A percentile compares a stretch with the other conserved stretches of the same genome.
phyloP scores from a whole-genome alignment of 2,113 vertebrate genomes.

The Crocuta crocuta region DNA sequence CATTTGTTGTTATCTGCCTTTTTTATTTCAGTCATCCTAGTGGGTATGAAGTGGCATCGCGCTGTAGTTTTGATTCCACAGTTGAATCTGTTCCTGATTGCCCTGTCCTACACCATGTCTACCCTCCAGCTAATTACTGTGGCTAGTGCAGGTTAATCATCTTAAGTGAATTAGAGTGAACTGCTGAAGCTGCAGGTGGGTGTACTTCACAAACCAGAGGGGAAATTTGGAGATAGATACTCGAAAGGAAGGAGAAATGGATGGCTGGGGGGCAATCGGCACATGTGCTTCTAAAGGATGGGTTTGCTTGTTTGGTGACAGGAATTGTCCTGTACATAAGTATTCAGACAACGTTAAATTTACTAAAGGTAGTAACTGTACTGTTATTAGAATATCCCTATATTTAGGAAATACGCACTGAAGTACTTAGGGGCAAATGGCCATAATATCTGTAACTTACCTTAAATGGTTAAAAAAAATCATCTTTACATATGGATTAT shows the following conservation, averaged over 20 bases:
- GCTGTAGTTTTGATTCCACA: conserved; percentile 17
- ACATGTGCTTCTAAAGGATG: background rate
- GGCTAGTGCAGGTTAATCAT: background rate
- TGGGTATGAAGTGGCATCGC: background rate
- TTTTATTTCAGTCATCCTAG: background rate
- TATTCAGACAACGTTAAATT: conserved; percentile 7
- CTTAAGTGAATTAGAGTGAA: background rate
- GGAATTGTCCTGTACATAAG: background rate
- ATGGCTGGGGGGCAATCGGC: background rate
- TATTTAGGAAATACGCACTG: background rate
- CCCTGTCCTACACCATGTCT: background rate
- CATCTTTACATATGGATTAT: background rate
- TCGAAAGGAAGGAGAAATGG: conserved; percentile 20
- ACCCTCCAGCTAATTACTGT: background rate
- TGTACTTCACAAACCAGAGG: background rate
- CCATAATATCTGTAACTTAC: background rate
- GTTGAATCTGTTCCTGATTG: background rate
- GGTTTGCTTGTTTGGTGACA: background rate
- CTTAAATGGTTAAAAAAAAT: conserved; percentile 4
- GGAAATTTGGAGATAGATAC: background rate
- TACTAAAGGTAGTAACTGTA: background rate
- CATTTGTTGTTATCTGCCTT: background rate
- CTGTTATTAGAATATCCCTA: background rate
- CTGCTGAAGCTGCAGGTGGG: background rate
- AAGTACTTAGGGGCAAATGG: background rate